phyloP scores from a whole-genome alignment of 1,140 invertebrate species.

The Globodera rostochiensis region DNA sequence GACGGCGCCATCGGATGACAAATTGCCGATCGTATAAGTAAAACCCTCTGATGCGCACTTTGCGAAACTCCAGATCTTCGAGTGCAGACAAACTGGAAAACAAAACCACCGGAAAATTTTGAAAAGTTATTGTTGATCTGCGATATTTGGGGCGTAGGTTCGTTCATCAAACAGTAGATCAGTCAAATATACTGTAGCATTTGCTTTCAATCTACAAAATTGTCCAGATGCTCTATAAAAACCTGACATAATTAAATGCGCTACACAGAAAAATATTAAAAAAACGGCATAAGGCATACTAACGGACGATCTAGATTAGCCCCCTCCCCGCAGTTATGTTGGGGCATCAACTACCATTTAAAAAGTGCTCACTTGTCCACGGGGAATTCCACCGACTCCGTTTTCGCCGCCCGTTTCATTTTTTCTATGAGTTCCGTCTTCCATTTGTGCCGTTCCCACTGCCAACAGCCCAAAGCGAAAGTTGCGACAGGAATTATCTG shows the following conservation, averaged over 20 bases:
- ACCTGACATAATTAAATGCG: too few species aligned
- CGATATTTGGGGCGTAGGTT: too few species aligned
- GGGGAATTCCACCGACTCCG: constrained; percentile 18
- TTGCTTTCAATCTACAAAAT: too few species aligned
- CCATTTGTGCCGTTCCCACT: constrained; percentile 31
- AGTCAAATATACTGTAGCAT: neutral
- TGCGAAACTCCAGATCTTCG: constrained; percentile 17
- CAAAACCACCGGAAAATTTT: neutral
- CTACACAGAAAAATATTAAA: too few species aligned
- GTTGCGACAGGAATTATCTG: constrained; percentile 24
- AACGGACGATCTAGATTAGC: neutral
- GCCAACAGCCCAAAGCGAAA: constrained; percentile 36
- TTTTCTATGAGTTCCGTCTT: constrained; percentile 27
- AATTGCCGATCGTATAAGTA: constrained; percentile 17
- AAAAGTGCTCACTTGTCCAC: constrained; percentile 15
- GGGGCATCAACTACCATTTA: neutral
- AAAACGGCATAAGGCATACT: too few species aligned
- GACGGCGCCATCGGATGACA: constrained; percentile 13
- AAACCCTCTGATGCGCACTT: constrained; percentile 6
- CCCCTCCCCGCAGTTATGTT: neutral
- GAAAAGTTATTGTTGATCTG: too few species aligned
- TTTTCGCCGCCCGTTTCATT: neutral
- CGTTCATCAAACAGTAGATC: too few species aligned
- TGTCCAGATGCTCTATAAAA: too few species aligned
- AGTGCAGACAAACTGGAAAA: neutral